Evolutionary conservation across 2,888 invertebrate species (phyloP), one percentile per base, ranked within the genome.

Genomic region (Lepidonotus clava): DNA sequence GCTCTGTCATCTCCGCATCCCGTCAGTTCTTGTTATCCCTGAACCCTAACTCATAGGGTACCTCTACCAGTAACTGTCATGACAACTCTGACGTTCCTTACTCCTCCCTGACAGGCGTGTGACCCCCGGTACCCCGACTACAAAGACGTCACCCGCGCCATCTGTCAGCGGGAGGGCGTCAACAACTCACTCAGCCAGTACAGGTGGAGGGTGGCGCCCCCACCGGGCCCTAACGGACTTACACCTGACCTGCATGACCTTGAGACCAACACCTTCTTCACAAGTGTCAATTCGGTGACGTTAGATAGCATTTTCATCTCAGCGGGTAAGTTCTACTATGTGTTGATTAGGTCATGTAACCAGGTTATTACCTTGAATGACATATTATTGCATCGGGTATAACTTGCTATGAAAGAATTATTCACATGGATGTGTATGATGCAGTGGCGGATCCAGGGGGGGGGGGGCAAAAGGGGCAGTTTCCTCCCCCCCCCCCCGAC

Each of bases 221-320:
- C 94, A 1, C 91, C 89, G 40, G 91, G 91, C 38, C 66, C 86
- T 34, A 91, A 91, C 88, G 93, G 92, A 5, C 91, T 93, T 28
- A 90, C 92, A 21, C 91, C 89, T 56, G 90, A 91, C 21, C 89
- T 94, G 40, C 88, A 90, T 56, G 93, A 94, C 86, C 91, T 94
- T 6, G 92, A 92, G 66, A 91, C 93, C 0, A 92, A 91, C 66
- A 93, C 93, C 1, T 93, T 93, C 89, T 94, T 94, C 88, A 91
- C 94, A 0, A 91, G 91, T 41, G 92, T 94, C 24, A 91, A 91
- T 40, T 89, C 88, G 61, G 92, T 93, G 61, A 92, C 93, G 0
- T 90, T 94, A 66, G 94, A 94, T 89, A 93, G 93, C 84, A 92
- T 94, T 18, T 94, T 94, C 89, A 94, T 94, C 87, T 89, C 90